Base-by-base conservation (phyloP, 2,797 vertebrate species). In the Sciurus carolinensis region DNA sequence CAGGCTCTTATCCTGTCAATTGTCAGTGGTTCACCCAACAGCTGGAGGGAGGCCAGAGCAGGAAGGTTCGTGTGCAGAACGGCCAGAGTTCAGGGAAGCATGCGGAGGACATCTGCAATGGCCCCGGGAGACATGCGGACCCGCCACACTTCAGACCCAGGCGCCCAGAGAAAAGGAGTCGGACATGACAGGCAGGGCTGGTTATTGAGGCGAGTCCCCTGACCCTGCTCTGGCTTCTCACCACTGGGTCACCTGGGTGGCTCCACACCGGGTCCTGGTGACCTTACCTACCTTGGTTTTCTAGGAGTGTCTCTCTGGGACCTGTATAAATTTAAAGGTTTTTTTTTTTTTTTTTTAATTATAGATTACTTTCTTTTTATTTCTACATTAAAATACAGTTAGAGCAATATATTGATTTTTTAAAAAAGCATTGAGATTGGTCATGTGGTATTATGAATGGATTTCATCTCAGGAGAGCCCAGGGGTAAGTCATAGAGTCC, bases 321-420 rank as follows among this genome's bases (percentile, higher is more conserved):
- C 39, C 14, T 14, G 36, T 9, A 30, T 20, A 36, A 52, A 69
- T 6, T 18, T 86, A 59, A 84, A 94, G 77, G 1, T 36, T 36
- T 36, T 36, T 36, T 36, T 36, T 36, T 36, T 36, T 36, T 87
- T 83, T 91, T 67, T 77, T 52, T 17, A 24, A 87, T 39, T 39
- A 39, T 54, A 83, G 52, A 39, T 52, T 20, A 14, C 20, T 87
- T 90, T 5, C 9, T 22, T 90, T 87, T 90, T 64, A 59, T 88
- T 87, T 93, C 59, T 26, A 89, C 47, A 52, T 80, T 94, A 76
- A 96, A 90, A 80, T 64, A 69, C 30, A 59, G 54, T 84, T 73
- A 76, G 75, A 44, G 5, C 33, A 88, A 39, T 66, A 26, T 33
- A 73, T n/a, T 87, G 91, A 87, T 72, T 94, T 67, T 80, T 76